Percentiles rank a stretch among this genome's conserved stretches.
Evolutionary conservation across 2,888 invertebrate genomes (phyloP).

Genomic region (Tillus elongatus): DNA sequence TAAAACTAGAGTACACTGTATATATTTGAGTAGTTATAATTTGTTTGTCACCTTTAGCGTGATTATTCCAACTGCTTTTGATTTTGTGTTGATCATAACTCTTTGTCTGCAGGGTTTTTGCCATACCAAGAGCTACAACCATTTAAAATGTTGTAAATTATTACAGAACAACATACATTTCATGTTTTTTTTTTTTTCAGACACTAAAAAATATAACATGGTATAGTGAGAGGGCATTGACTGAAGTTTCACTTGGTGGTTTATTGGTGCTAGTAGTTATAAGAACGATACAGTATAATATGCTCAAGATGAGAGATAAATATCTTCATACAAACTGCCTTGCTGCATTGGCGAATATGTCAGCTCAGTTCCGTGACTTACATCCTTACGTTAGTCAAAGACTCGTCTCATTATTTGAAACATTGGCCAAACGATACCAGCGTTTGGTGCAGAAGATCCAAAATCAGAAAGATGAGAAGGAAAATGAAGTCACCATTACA

Average conservation of each 20-base stretch:
- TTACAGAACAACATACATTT: neutral
- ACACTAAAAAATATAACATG: constrained; percentile 79
- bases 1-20: no score
- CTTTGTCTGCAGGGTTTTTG: no score
- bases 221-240: constrained; percentile 87
- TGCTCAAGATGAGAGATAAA: constrained; percentile 91
- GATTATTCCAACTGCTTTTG: no score
- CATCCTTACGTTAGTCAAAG: constrained; percentile 96
- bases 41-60: no score
- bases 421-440: constrained; percentile 77
- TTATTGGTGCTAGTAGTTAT: constrained; percentile 90
- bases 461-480: constrained; percentile 17
- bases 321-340: constrained; percentile 97
- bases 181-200: constrained; percentile 47
- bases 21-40: no score
- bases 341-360: constrained; percentile 98
- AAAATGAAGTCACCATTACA: constrained; percentile 24
- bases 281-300: constrained; percentile 93
- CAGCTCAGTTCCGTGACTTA: constrained; percentile 79
- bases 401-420: constrained; percentile 83
- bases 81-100: no score
- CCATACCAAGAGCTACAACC: no score
- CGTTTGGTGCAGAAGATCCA: constrained; percentile 42
- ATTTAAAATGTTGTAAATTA: constrained; percentile 7
- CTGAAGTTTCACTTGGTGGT: constrained; percentile 90